A percentile compares a stretch with the other conserved stretches of the same genome.
These are phyloP conservation scores for Scomber japonicus DNA, from an alignment of 2,113 vertebrate species.

Conservation along the genomic window DNA sequence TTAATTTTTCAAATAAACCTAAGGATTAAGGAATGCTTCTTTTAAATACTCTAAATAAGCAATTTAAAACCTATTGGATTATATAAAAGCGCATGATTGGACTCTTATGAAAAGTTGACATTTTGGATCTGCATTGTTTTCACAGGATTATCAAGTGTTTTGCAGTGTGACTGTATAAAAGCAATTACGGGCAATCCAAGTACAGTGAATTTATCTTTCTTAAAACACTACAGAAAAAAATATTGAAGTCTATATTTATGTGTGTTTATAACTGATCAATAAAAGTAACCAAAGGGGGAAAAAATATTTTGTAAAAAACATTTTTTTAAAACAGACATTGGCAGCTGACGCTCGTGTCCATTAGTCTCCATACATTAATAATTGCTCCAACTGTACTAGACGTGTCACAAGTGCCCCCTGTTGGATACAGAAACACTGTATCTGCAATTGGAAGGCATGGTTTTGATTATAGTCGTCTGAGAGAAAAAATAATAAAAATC, in stretches of 20 bases:
- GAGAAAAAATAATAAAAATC: slow-evolving; percentile 8
- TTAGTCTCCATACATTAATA: slow-evolving; percentile 4
- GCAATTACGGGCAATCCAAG: too few relatives aligned
- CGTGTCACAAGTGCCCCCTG: slow-evolving; percentile 75
- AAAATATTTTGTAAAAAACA: background rate
- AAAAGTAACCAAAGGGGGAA: background rate
- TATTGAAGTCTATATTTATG: too few relatives aligned
- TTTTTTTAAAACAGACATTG: background rate
- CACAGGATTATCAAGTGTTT: too few relatives aligned
- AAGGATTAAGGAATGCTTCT: too few relatives aligned
- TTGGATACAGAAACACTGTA: slow-evolving; percentile 44
- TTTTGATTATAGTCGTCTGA: slow-evolving; percentile 39
- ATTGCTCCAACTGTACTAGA: background rate
- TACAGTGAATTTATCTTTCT: too few relatives aligned
- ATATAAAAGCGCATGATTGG: too few relatives aligned
- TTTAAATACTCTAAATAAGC: too few relatives aligned
- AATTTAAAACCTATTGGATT: too few relatives aligned
- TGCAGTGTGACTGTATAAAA: too few relatives aligned
- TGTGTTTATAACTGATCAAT: background rate
- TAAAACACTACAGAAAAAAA: background rate
- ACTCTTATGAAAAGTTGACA: too few relatives aligned
- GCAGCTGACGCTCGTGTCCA: background rate
- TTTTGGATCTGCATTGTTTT: too few relatives aligned
- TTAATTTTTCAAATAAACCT: too few relatives aligned
- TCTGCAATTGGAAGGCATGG: slow-evolving; percentile 19